Base-by-base conservation (phyloP, 2,113 vertebrate genomes). In the Anguilla rostrata region DNA sequence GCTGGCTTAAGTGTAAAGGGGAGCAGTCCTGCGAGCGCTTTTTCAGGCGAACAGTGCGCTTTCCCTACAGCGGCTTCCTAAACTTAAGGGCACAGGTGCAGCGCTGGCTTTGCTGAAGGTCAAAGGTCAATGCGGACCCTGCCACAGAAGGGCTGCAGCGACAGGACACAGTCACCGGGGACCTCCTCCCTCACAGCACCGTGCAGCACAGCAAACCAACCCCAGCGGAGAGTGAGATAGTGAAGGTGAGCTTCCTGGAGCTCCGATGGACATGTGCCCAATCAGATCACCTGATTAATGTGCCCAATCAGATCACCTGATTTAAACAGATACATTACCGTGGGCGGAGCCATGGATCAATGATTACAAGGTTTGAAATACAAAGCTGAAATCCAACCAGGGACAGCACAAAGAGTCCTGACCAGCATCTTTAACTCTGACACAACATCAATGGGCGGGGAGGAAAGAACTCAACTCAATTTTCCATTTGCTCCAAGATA, bases 1-100 rank as follows among this genome's bases (percentile, higher is more conserved):
- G 91, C 91, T 40, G 91, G 91, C 43, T 88, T 92, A 34, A 86
- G 85, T 34, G 75, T 60, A 39, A 84, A 41, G 43, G 15, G 46
- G 49, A n/a, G 71, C 81, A 90, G 83, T 89, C 84, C 82, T 46
- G 26, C 43, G 41, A 87, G 86, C 9, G 15, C 39, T 86, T 90
- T 87, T 12, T 85, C 80, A 86, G 87, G 88, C 80, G 49, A 91
- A 56, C 29, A 60, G 41, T 60, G 39, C 5, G 26, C 34, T 4
- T 15, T 39, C 6, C 29, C 46, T 78, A 66, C 39, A 53, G 71
- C 18, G 39, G 5, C 34, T 26, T 26, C 5, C 1, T 1, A 41
- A 22, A 41, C 49, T 2, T 40, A 14, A 79, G 29, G 34, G 12
- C 26, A n/a, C 7, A 16, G 49, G 39, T 56, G 46, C 40, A 57